Conservation (phyloP, 2,113 vertebrate species). For the Antennarius striatus region DNA sequence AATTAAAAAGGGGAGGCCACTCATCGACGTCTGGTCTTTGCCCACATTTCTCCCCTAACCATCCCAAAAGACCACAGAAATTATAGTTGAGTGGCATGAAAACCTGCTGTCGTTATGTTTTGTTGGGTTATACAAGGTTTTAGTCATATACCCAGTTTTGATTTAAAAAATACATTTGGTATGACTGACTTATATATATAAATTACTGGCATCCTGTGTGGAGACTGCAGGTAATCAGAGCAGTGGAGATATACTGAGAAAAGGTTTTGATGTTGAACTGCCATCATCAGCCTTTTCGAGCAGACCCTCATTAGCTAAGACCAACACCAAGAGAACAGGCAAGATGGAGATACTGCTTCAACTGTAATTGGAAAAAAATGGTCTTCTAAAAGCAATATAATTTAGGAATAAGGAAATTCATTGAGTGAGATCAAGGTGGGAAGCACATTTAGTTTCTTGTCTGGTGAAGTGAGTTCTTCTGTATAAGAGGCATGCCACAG, state of each 20-base stretch:
- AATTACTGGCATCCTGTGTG: slow-evolving; percentile 12
- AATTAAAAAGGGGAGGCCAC: slow-evolving; percentile 69
- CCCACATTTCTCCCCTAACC: slow-evolving; percentile 63
- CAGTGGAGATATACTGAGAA: slow-evolving; percentile 34
- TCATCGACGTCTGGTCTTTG: slow-evolving; percentile 57
- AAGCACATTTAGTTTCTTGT: slow-evolving; percentile 3
- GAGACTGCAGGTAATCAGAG: slow-evolving; percentile 56
- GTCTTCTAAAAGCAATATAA: slow-evolving; percentile 41
- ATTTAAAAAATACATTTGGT: no score
- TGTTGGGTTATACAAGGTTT: no score
- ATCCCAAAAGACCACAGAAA: slow-evolving; percentile 75
- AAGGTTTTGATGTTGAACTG: slow-evolving; percentile 63
- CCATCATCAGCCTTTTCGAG: slow-evolving; percentile 55
- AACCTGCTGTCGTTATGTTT: slow-evolving; percentile 55
- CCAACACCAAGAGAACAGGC: slow-evolving; percentile 30
- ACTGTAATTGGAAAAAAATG: slow-evolving; percentile 42
- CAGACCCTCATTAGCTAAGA: slow-evolving; percentile 68
- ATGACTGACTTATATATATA: no score
- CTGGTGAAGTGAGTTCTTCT: slow-evolving; percentile 29
- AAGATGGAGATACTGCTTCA: slow-evolving; percentile 31
- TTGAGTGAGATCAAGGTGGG: slow-evolving; percentile 25
- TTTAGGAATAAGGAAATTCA: slow-evolving; percentile 27
- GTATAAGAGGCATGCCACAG: slow-evolving; percentile 13
- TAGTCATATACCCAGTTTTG: no score
- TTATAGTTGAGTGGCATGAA: slow-evolving; percentile 68